Conservation (phyloP, 1,140 invertebrate genomes). For the Drosophila busckii region DNA sequence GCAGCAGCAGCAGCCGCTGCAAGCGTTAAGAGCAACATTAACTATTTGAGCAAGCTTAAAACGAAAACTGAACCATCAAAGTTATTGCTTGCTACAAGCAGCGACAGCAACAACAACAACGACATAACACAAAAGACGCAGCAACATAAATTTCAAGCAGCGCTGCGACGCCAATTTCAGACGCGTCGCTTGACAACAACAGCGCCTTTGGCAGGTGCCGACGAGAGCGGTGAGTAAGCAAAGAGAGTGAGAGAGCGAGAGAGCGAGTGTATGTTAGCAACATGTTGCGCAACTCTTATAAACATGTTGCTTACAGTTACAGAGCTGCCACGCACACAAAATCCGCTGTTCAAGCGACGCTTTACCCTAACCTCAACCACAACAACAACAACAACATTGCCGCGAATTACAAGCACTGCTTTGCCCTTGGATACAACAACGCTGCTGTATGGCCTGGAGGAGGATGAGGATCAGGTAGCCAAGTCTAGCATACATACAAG, state of each 20-base stretch:
- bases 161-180: constrained; percentile 67
- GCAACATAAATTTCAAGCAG: constrained; percentile 46
- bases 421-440: constrained; percentile 41
- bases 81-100: constrained; percentile 22
- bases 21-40: constrained; percentile 25
- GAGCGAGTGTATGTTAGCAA: too few relatives aligned
- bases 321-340: constrained; percentile 63
- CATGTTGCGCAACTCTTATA: too few relatives aligned
- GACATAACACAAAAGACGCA: constrained; percentile 49
- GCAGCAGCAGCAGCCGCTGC: constrained; percentile 21
- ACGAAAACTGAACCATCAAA: constrained; percentile 34
- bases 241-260: too few relatives aligned
- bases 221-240: constrained; percentile 60
- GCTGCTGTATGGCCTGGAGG: constrained; percentile 32
- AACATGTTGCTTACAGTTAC: constrained; percentile 51
- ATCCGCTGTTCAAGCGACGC: constrained; percentile 68
- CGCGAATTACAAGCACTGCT: constrained; percentile 26
- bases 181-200: constrained; percentile 66
- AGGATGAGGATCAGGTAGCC: constrained; percentile 66
- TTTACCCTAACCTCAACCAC: constrained; percentile 44
- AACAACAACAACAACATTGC: constrained; percentile 13
- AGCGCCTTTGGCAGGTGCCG: constrained; percentile 30
- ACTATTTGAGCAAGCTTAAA: constrained; percentile 51
- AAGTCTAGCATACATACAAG: constrained; percentile 72
- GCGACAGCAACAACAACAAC: constrained; percentile 30